A percentile compares a stretch with the other conserved stretches of the same genome.
These are phyloP conservation scores for Clistopyga incitator DNA, from an alignment of 2,888 invertebrate species.

Conservation along the genomic window DNA sequence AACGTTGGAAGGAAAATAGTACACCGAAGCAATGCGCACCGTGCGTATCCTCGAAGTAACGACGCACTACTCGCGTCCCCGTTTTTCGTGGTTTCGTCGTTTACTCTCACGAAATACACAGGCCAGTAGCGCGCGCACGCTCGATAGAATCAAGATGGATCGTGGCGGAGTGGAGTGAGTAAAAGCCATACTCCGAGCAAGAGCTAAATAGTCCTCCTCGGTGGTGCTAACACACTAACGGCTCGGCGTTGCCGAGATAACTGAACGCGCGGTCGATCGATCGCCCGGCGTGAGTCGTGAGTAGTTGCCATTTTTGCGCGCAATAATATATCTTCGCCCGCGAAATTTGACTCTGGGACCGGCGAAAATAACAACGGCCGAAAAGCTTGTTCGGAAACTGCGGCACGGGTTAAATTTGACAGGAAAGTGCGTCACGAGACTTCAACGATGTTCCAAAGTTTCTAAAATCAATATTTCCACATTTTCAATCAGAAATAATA, in stretches of 20 bases:
- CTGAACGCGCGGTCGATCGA: slow-evolving; percentile 61
- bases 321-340: slow-evolving; percentile 36
- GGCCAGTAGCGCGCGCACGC: slow-evolving; percentile 12
- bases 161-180: background rate
- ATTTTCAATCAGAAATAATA: too few relatives aligned
- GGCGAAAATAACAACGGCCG: background rate
- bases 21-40: background rate
- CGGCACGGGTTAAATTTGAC: too few relatives aligned
- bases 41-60: background rate
- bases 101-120: slow-evolving; percentile 1
- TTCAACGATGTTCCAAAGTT: too few relatives aligned
- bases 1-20: background rate
- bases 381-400: background rate
- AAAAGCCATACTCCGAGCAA: slow-evolving; percentile 6
- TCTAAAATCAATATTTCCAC: too few relatives aligned
- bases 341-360: slow-evolving; percentile 23
- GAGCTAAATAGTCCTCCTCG: slow-evolving; percentile 18
- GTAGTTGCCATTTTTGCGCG: slow-evolving; percentile 65
- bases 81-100: slow-evolving; percentile 7
- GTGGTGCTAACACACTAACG: slow-evolving; percentile 55
- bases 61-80: slow-evolving; percentile 14
- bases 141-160: slow-evolving; percentile 10
- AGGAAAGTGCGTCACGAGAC: too few relatives aligned
- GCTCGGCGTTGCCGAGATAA: slow-evolving; percentile 63
- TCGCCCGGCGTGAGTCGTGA: slow-evolving; percentile 63